Evolutionary conservation across 2,113 vertebrate genomes (phyloP).

Genomic region (Phodopus roborovskii): DNA sequence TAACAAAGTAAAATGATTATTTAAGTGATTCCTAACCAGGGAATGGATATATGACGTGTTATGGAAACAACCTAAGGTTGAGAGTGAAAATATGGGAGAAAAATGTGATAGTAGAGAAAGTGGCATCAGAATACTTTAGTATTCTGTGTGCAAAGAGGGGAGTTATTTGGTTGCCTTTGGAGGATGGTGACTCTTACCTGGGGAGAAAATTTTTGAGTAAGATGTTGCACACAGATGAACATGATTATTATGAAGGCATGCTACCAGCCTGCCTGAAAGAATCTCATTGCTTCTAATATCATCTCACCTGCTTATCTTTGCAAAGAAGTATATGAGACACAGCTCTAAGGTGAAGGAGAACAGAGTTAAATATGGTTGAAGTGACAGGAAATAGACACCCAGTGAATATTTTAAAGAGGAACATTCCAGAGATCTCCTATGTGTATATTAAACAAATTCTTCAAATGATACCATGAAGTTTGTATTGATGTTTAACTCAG

Average conservation of each 20-base stretch:
- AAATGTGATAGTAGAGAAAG: background rate
- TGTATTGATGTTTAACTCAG: constrained; percentile 68
- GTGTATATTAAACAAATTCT: background rate
- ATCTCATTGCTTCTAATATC: background rate
- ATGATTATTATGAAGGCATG: background rate
- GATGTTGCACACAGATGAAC: background rate
- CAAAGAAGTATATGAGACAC: background rate
- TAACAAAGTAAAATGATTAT: background rate
- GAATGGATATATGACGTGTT: background rate
- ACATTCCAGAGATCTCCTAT: background rate
- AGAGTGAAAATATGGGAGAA: background rate
- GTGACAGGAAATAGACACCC: background rate
- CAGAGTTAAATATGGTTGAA: background rate
- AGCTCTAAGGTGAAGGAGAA: background rate
- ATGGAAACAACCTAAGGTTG: background rate
- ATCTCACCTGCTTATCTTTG: background rate
- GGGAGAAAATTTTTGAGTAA: background rate
- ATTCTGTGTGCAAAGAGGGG: background rate
- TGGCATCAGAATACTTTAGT: background rate
- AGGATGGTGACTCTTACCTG: background rate
- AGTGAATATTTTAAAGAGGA: background rate
- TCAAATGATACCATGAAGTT: constrained; percentile 1
- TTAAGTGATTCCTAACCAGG: background rate
- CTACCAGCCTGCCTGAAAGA: background rate
- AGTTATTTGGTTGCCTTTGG: background rate